phyloP scores from a whole-genome alignment of 2,797 vertebrate species.

The Acanthiza pusilla region DNA sequence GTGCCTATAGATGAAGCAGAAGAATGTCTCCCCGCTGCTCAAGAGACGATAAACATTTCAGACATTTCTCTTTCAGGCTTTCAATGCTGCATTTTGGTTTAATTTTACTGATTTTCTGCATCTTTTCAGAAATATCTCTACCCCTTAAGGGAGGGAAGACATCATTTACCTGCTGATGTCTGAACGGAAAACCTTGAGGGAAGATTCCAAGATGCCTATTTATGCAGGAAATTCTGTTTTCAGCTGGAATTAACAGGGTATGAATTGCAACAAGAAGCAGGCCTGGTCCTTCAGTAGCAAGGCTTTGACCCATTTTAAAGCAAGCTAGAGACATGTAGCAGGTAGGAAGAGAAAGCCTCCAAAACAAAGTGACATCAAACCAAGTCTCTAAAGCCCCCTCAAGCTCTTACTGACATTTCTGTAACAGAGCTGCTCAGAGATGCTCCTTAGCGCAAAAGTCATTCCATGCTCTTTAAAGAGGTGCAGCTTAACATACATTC shows the following conservation, averaged over 20 bases:
- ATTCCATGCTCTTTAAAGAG: not conserved
- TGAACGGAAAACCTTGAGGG: not conserved
- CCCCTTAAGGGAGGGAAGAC: not conserved
- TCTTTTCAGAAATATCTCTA: not conserved
- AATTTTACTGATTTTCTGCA: not conserved
- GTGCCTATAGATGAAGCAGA: conserved; percentile 50
- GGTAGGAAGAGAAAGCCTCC: not conserved
- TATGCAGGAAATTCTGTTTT: not conserved
- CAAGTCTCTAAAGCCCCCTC: not conserved
- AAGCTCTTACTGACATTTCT: not conserved
- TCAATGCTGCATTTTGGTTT: not conserved
- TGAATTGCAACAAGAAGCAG: not conserved
- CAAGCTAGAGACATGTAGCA: not conserved
- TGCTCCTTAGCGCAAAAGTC: not conserved
- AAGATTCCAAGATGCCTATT: not conserved
- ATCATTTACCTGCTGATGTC: not conserved
- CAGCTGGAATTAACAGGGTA: not conserved
- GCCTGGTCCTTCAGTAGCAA: not conserved
- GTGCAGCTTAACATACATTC: not conserved
- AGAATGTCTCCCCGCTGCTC: not conserved
- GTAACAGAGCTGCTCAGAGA: not conserved
- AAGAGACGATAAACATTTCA: not conserved
- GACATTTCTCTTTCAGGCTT: not conserved
- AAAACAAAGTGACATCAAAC: not conserved
- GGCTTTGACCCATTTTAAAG: not conserved